A percentile compares a stretch with the other conserved stretches of the same genome.
These are phyloP conservation scores for Drosophila paulistorum DNA, from an alignment of 1,140 invertebrate species.

Conservation along the genomic window DNA sequence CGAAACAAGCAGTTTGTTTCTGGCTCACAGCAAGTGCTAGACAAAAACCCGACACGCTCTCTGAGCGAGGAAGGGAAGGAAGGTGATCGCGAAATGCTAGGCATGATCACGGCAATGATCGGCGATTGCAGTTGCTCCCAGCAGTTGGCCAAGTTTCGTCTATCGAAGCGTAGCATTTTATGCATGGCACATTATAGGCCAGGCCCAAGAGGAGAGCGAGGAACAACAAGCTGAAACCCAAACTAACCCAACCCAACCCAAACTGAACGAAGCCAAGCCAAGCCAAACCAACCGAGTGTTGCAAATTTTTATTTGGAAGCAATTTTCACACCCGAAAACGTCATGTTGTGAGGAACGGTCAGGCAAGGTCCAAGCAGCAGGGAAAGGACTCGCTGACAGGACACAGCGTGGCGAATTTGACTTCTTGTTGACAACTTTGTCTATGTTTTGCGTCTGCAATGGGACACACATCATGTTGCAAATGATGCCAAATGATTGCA, in stretches of 20 bases:
- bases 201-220: constrained; percentile 17
- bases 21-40: constrained; percentile 63
- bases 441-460: constrained; percentile 16
- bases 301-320: constrained; percentile 82
- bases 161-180: constrained; percentile 61
- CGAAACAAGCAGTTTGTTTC: neutral
- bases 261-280: neutral
- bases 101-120: constrained; percentile 69
- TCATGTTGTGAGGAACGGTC: constrained; percentile 42
- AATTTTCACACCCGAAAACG: constrained; percentile 74
- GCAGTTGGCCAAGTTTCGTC: constrained; percentile 24
- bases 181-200: constrained; percentile 69
- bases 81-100: constrained; percentile 57
- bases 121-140: constrained; percentile 26
- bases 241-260: constrained; percentile 25
- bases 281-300: constrained; percentile 49
- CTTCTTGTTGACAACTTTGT: constrained; percentile 71
- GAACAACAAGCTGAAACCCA: constrained; percentile 26
- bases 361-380: constrained; percentile 23
- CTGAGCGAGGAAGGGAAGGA: constrained; percentile 19
- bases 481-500: constrained; percentile 80
- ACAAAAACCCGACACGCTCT: constrained; percentile 62
- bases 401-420: constrained; percentile 69
- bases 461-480: constrained; percentile 48
- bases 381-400: constrained; percentile 53